These are phyloP conservation scores for Drosophila orena DNA, from an alignment of 1,140 invertebrate species.

Conservation along the genomic window DNA sequence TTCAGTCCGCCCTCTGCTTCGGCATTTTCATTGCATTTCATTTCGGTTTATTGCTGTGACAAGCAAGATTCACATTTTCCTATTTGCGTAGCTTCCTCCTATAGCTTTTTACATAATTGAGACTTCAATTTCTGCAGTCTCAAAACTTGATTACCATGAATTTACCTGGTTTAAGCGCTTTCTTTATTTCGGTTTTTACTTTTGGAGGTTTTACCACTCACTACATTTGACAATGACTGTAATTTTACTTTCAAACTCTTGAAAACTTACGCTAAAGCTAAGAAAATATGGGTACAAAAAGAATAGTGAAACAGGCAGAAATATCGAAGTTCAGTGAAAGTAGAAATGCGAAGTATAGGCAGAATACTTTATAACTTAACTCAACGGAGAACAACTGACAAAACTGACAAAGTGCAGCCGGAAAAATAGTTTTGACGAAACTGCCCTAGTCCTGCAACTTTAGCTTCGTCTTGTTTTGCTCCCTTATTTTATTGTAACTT, in stretches of 20 bases:
- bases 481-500: conserved; percentile 1
- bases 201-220: conserved; percentile 54
- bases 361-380: conserved; percentile 39
- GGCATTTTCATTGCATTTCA: conserved; percentile 38
- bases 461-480: conserved; percentile 2
- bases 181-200: conserved; percentile 54
- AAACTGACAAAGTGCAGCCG: conserved; percentile 75
- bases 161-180: conserved; percentile 24
- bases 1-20: not conserved
- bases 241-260: conserved; percentile 61
- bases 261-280: not conserved
- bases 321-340: conserved; percentile 16
- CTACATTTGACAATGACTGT: conserved; percentile 70
- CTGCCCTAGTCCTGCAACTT: conserved; percentile 18
- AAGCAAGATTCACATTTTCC: conserved; percentile 50
- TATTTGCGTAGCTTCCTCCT: not conserved
- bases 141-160: conserved; percentile 4
- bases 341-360: conserved; percentile 6
- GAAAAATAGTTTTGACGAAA: conserved; percentile 22
- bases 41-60: conserved; percentile 70
- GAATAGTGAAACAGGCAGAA: conserved; percentile 6
- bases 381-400: conserved; percentile 59
- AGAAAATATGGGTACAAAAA: too few relatives aligned
- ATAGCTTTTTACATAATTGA: conserved; percentile 72
- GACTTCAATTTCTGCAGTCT: conserved; percentile 15